Evolutionary conservation across 2,888 invertebrate genomes (phyloP).

Genomic region (Cerastoderma edule): DNA sequence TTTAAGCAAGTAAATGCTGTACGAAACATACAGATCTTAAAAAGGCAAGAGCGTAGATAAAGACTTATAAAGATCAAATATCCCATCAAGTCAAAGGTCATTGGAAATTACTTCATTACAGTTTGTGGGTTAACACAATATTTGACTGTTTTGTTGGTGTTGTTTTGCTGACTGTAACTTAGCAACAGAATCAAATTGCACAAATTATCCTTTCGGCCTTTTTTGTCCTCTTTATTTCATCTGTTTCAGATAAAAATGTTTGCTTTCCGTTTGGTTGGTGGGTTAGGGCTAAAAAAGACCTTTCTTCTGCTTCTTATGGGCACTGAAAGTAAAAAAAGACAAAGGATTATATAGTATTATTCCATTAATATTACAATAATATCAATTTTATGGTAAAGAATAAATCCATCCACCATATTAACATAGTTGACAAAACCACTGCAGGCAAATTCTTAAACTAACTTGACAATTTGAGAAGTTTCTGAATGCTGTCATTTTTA

Average conservation of each 20-base stretch:
- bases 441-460: neutral
- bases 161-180: neutral
- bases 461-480: neutral
- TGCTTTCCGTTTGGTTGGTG: neutral
- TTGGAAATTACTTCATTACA: no score
- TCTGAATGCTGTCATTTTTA: no score
- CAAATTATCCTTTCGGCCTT: constrained; percentile 25
- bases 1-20: no score
- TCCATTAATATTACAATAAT: no score
- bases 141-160: neutral
- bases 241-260: constrained; percentile 8
- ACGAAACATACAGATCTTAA: no score
- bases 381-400: no score
- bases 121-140: neutral
- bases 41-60: no score
- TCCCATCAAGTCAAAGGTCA: no score
- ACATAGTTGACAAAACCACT: no score
- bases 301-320: constrained; percentile 59
- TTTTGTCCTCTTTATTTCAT: neutral
- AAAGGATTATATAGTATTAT: no score
- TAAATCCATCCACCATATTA: no score
- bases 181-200: constrained; percentile 23
- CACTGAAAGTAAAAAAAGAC: constrained; percentile 47
- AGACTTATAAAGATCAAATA: no score
- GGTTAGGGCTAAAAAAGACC: constrained; percentile 43